Base-by-base conservation (phyloP, 2,113 vertebrate genomes). In the Lepus americanus region DNA sequence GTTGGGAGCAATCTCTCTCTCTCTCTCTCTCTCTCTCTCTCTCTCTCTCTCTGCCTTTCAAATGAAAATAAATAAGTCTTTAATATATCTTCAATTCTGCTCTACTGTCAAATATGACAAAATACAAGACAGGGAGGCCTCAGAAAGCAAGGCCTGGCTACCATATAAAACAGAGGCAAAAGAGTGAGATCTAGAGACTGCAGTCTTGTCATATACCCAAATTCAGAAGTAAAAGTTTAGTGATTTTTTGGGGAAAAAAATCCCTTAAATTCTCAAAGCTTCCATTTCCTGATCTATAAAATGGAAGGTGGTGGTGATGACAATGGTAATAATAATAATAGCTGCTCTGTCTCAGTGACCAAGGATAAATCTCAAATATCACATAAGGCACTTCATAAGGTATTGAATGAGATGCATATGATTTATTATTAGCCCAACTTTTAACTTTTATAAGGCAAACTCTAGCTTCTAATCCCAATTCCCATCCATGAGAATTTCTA, bases 361-460 rank as follows among this genome's bases (percentile, higher is more conserved):
- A 95, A 85, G 33, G 7, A 74, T 23, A 33, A 90, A 39, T 6
- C 23, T 78, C 82, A 92, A 51, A 81, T 27, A 86, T 36, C 22
- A 16, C 0, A 14, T 70, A 29, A 81, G 51, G 36, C 9, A 39
- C 31, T 66, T 59, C 80, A 23, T 53, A 86, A 96, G 74, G 33
- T 88, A 31, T 76, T 84, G 90, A 64, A 59, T 63, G 49, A 87
- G 6, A 69, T 8, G 36, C 70, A 94, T 59, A 1, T 8, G 64
- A 89, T 69, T 63, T 73, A 74, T 51, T 61, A 82, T 55, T 67
- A 92, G n/a, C n/a, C 53, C 39, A 78, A 70, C 25, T 88, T 90
- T 31, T 53, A 91, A 88, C 20, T 82, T 89, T 51, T 51, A 72
- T 61, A n/a, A 97, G 82, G 29, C 72, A 89, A 87, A 69, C 61